Base-by-base conservation (phyloP, 2,797 vertebrate genomes). In the Tinamus major region DNA sequence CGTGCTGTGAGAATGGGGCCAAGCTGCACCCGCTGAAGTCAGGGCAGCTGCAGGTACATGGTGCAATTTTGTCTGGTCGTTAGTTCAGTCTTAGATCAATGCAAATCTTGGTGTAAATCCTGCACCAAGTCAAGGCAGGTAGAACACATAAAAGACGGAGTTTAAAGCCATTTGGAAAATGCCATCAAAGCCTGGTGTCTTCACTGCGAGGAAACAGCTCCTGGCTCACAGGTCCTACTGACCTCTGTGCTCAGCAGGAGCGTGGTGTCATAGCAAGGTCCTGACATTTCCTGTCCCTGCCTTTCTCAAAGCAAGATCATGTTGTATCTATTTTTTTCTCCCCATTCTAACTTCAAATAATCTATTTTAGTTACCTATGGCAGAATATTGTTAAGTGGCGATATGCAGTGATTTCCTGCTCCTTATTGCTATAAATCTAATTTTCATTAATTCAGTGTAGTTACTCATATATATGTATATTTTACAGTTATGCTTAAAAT, bases 171-270 rank as follows among this genome's bases (percentile, higher is more conserved):
- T 53, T 46, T 77, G 17, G 4, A 42, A 87, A 77, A 89, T 79
- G 4, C 2, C 77, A 53, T 70, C 3, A 82, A 35, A 81, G 79
- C 35, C 21, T 67, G 42, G 4, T 63, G 48, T 74, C 21, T 20
- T n/a, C 13, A 69, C 21, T 69, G 17, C 35, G 21, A 71, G 42
- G 20, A 92, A 64, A 29, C 26, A 13, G 3, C 4, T 24, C 5
- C 6, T 6, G 2, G 26, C 19, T 77, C 56, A 62, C 12, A 26
- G 31, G 33, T 56, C 6, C 0, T n/a, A 70, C 39, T 0, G 1
- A 83, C 64, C 63, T 88, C n/a, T n/a, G 21, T 0, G 1, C 13
- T 68, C n/a, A 75, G 17, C 23, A 63, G 58, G 33, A 42, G 7
- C 6, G 55, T 16, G 6, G 6, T 70, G 9, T 61, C 35, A 85